These are phyloP conservation scores for Pseudochaenichthys georgianus DNA, from an alignment of 2,797 vertebrate species.

Conservation along the genomic window DNA sequence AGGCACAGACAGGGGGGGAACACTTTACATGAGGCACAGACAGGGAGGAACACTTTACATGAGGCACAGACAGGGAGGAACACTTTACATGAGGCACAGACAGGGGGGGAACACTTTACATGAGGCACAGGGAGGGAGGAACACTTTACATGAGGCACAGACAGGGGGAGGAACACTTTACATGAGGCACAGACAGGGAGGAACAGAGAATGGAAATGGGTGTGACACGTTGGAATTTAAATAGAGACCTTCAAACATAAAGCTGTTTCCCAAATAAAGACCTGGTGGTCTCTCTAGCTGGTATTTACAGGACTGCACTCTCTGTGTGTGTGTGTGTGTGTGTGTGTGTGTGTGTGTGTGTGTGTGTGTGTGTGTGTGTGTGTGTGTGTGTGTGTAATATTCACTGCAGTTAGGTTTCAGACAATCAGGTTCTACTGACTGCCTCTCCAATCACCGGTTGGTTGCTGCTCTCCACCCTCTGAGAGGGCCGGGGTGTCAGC, in stretches of 20 bases:
- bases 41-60: too few relatives aligned
- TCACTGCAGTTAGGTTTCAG: constrained; percentile 3
- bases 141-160: not conserved
- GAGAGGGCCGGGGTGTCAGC: constrained; percentile 12
- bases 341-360: too few relatives aligned
- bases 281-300: not conserved
- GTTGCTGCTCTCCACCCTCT: not conserved
- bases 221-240: not conserved
- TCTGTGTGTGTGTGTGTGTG: too few relatives aligned
- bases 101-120: not conserved
- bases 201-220: not conserved
- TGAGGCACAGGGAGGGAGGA: too few relatives aligned
- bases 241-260: not conserved
- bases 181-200: too few relatives aligned
- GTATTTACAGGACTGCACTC: not conserved
- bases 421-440: not conserved
- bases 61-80: too few relatives aligned
- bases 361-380: too few relatives aligned
- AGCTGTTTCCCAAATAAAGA: not conserved
- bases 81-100: too few relatives aligned
- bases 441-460: not conserved
- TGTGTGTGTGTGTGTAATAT: not conserved
- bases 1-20: too few relatives aligned
- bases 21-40: too few relatives aligned
- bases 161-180: too few relatives aligned